phyloP scores from a whole-genome alignment of 2,113 vertebrate genomes.

The Corythornis madagascariensis region DNA sequence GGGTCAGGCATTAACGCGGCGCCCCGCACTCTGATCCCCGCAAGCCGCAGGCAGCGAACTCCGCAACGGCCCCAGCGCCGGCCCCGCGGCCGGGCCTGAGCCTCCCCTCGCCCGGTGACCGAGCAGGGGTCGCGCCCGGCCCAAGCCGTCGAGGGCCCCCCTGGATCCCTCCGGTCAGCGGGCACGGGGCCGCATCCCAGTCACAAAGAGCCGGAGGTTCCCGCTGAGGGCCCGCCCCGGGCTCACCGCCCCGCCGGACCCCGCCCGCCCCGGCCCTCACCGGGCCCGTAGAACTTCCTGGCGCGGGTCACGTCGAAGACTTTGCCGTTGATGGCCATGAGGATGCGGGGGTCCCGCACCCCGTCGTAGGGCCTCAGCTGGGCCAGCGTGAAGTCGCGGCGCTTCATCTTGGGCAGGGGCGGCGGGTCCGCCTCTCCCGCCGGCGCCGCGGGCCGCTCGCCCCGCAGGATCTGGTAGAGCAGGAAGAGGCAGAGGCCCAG shows the following conservation, averaged over 20 bases:
- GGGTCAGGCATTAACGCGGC: not conserved
- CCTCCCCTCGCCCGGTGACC: not conserved
- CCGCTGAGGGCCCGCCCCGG: not conserved
- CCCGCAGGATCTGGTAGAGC: slow-evolving; percentile 90
- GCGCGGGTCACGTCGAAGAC: slow-evolving; percentile 94
- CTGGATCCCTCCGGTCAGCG: not conserved
- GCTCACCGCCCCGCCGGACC: not conserved
- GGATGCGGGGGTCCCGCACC: slow-evolving; percentile 82
- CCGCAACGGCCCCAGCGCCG: not conserved
- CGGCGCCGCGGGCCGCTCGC: slow-evolving; percentile 78
- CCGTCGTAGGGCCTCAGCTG: slow-evolving; percentile 88
- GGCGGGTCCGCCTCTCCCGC: slow-evolving; percentile 71
- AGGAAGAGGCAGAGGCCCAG: slow-evolving; percentile 91
- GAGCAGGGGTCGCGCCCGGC: not conserved
- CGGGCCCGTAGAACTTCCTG: slow-evolving; percentile 94
- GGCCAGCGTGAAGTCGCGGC: slow-evolving; percentile 86
- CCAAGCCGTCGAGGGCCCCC: too few species aligned
- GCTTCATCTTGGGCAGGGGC: slow-evolving; percentile 84
- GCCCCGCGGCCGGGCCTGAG: not conserved
- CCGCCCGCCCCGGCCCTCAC: slow-evolving; percentile 63
- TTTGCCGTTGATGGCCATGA: slow-evolving; percentile 93
- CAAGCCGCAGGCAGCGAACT: not conserved
- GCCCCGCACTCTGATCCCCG: not conserved
- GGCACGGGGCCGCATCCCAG: not conserved
- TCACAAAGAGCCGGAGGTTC: not conserved